A percentile compares a stretch with the other conserved stretches of the same genome.
phyloP scores from a whole-genome alignment of 2,888 invertebrate species.

The Lissonota sp. region DNA sequence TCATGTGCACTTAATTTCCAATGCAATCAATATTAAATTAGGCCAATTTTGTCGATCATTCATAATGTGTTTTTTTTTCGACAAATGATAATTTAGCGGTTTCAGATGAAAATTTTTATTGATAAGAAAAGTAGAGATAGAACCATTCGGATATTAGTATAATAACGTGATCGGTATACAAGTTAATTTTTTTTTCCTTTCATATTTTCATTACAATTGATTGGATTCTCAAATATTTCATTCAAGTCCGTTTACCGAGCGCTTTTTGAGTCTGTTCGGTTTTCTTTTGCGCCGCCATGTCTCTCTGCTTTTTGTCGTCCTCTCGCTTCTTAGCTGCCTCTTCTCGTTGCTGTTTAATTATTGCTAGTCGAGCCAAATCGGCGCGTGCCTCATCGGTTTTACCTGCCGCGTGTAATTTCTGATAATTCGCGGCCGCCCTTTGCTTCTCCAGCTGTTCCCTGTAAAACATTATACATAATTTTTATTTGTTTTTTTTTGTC shows the following conservation, averaged over 20 bases:
- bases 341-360: constrained; percentile 97
- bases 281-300: constrained; percentile 86
- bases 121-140: constrained; percentile 72
- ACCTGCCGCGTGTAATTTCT: constrained; percentile 96
- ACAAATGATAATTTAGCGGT: not conserved
- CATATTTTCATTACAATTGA: constrained; percentile 37
- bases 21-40: no score
- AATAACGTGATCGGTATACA: constrained; percentile 64
- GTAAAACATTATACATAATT: not conserved
- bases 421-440: constrained; percentile 94
- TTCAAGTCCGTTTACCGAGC: constrained; percentile 85
- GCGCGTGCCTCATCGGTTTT: constrained; percentile 98
- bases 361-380: constrained; percentile 96
- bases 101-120: constrained; percentile 71
- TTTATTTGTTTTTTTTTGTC: not conserved
- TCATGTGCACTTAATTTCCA: no score
- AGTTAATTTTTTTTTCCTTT: constrained; percentile 46
- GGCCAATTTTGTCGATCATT: constrained; percentile 2
- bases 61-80: no score
- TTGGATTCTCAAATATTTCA: constrained; percentile 32
- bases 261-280: constrained; percentile 87
- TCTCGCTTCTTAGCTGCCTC: constrained; percentile 97
- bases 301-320: constrained; percentile 90
- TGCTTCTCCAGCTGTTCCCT: constrained; percentile 97
- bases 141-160: constrained; percentile 68